Percentiles rank a stretch among this genome's conserved stretches.
phyloP scores from a whole-genome alignment of 1,140 invertebrate species.

The Drosophila pectinifera region DNA sequence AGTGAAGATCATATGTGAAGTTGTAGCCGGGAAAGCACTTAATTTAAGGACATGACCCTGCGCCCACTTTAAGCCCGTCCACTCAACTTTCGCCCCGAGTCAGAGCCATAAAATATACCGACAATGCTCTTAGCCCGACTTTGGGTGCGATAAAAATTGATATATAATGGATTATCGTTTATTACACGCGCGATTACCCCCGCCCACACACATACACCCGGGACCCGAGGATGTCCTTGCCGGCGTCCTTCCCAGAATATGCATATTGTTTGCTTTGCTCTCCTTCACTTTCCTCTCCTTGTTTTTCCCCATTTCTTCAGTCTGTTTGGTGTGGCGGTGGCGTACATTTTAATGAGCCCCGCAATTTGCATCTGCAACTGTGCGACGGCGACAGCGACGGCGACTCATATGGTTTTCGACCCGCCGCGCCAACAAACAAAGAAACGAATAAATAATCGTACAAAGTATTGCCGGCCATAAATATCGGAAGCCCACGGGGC shows the following conservation, averaged over 20 bases:
- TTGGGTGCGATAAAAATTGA: conserved; percentile 61
- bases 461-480: conserved; percentile 79
- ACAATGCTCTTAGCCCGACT: conserved; percentile 41
- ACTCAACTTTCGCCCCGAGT: conserved; percentile 26
- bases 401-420: conserved; percentile 48
- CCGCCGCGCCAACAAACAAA: conserved; percentile 61
- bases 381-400: too few species aligned
- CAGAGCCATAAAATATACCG: conserved; percentile 35
- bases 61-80: conserved; percentile 30
- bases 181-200: conserved; percentile 59
- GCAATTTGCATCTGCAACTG: conserved; percentile 71
- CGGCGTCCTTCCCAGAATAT: conserved; percentile 29
- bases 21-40: conserved; percentile 16
- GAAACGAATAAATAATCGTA: conserved; percentile 75
- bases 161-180: conserved; percentile 64
- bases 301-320: conserved; percentile 10
- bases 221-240: conserved; percentile 37
- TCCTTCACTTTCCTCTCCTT: conserved; percentile 16
- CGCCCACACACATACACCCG: conserved; percentile 1
- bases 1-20: conserved; percentile 21
- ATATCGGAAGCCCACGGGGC: conserved; percentile 60
- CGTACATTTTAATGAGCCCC: conserved; percentile 65
- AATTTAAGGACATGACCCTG: conserved; percentile 7
- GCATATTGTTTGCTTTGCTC: conserved; percentile 47
- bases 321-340: conserved; percentile 14